Evolutionary conservation across 2,113 vertebrate genomes (phyloP).

Genomic region (Corydoras sp.): DNA sequence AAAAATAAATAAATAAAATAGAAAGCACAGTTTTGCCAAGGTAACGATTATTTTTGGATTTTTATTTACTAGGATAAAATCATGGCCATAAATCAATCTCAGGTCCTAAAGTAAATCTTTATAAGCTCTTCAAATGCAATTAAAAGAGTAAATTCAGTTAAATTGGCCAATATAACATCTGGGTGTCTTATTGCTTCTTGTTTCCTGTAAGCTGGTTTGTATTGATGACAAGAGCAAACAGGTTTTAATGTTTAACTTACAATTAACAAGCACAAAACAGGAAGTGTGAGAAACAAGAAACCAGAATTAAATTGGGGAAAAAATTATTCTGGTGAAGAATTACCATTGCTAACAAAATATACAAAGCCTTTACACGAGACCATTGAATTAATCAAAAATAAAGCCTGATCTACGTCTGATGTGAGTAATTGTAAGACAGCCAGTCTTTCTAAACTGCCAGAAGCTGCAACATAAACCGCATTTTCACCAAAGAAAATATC

Average conservation of each 20-base stretch:
- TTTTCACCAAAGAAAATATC: slow-evolving; percentile 13
- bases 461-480: not conserved
- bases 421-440: not conserved
- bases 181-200: slow-evolving; percentile 2
- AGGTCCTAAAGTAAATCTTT: not conserved
- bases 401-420: not conserved
- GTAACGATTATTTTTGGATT: not conserved
- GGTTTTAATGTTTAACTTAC: not conserved
- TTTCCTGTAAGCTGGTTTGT: not conserved
- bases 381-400: not conserved
- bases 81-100: not conserved
- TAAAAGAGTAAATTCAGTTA: not conserved
- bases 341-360: not conserved
- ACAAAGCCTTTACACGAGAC: not conserved
- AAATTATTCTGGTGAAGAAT: not conserved
- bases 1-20: not conserved
- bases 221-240: not conserved
- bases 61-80: not conserved
- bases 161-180: not conserved
- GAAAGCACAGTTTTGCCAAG: too few relatives aligned
- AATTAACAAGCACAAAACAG: not conserved
- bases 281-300: not conserved
- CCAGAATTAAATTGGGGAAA: not conserved
- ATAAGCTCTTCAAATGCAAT: not conserved
- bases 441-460: not conserved